Percentiles rank a stretch among this genome's conserved stretches.
Evolutionary conservation across 2,888 invertebrate species (phyloP).

Genomic region (Aleiodes alternator): DNA sequence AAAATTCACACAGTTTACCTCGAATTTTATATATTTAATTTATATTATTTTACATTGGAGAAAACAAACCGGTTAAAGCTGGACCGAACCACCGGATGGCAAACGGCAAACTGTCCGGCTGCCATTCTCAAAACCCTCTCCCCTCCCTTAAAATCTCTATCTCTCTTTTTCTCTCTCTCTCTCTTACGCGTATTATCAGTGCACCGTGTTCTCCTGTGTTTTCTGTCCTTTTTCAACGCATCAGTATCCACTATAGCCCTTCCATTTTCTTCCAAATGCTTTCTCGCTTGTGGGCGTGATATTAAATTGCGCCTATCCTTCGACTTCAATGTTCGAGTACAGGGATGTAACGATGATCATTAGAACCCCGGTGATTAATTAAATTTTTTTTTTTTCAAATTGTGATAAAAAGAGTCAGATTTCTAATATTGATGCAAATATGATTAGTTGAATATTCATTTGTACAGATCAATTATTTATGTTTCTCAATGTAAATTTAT

Average conservation of each 20-base stretch:
- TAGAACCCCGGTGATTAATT: neutral
- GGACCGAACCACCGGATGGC: conserved; percentile 73
- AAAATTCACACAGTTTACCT: neutral
- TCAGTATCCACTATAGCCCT: conserved; percentile 34
- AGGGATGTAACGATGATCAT: conserved; percentile 50
- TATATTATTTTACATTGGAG: neutral
- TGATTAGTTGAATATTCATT: too few species aligned
- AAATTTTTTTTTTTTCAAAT: neutral
- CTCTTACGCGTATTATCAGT: conserved; percentile 23
- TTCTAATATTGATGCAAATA: too few species aligned
- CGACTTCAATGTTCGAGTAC: conserved; percentile 47
- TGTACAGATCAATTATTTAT: too few species aligned
- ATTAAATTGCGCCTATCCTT: conserved; percentile 71
- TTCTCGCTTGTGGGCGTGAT: conserved; percentile 71
- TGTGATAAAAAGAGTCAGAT: too few species aligned
- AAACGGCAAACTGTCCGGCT: conserved; percentile 74
- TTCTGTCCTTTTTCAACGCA: conserved; percentile 22
- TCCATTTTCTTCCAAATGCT: conserved; percentile 8
- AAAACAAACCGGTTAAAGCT: conserved; percentile 54
- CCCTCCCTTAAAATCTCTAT: conserved; percentile 55
- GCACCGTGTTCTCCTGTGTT: neutral
- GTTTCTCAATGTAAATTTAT: too few species aligned
- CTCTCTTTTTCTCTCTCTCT: conserved; percentile 23
- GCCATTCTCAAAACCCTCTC: conserved; percentile 72
- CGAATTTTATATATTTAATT: neutral